Evolutionary conservation across 2,888 invertebrate genomes (phyloP).

Genomic region (Argyra leucocephala): DNA sequence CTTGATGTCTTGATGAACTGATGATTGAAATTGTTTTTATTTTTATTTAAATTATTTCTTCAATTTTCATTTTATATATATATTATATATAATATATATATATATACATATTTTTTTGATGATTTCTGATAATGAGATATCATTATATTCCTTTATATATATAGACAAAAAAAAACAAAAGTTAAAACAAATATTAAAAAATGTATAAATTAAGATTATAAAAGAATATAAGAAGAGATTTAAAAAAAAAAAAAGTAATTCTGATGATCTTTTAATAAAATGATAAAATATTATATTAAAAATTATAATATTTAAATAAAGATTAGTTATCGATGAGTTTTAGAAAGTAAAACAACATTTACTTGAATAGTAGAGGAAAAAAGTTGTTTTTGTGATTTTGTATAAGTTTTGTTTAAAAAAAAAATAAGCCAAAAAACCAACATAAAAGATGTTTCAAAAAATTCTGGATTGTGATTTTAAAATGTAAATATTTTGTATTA

Average conservation of each 20-base stretch:
- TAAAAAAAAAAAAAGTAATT: not conserved
- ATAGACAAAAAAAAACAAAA: not conserved
- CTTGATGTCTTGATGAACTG: too few species aligned
- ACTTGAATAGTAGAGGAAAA: constrained; percentile 1
- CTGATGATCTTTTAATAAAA: not conserved
- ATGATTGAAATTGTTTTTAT: too few species aligned
- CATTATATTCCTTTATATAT: not conserved
- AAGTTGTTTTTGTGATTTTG: not conserved
- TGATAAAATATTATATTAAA: not conserved
- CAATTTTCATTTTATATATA: too few species aligned
- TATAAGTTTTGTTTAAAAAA: too few species aligned
- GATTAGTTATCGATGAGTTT: constrained; percentile 1
- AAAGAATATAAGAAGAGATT: not conserved
- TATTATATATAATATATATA: too few species aligned
- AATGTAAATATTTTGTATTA: not conserved
- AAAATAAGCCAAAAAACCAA: not conserved
- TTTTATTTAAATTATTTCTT: too few species aligned
- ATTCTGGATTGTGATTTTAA: not conserved
- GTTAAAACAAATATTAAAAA: not conserved
- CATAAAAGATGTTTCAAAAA: not conserved
- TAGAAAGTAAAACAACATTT: constrained; percentile 6
- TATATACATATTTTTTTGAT: not conserved
- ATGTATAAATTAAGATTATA: not conserved
- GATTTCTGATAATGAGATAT: not conserved
- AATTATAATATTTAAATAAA: too few species aligned